Conservation (phyloP, 2,888 invertebrate species). For the Campoplex nolae region DNA sequence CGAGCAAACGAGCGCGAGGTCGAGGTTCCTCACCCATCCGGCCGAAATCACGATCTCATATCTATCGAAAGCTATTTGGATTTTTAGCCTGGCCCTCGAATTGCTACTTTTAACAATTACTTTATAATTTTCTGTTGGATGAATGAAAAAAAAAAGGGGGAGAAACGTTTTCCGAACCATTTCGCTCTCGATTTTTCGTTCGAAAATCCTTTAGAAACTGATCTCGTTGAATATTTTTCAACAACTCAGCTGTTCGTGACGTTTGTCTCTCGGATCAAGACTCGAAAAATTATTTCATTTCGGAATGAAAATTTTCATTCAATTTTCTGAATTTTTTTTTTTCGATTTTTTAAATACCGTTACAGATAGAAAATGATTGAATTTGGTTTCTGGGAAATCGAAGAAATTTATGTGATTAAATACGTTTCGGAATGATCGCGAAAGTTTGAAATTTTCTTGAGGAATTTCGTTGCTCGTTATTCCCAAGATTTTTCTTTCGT, state of each 20-base stretch:
- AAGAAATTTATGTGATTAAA: background rate
- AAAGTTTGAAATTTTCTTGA: background rate
- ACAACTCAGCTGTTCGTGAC: no score
- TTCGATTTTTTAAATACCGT: background rate
- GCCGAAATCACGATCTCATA: constrained; percentile 71
- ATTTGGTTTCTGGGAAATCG: background rate
- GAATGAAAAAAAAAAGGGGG: background rate
- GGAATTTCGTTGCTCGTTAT: constrained; percentile 42
- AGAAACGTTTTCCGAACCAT: background rate
- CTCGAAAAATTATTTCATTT: no score
- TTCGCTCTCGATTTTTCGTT: background rate
- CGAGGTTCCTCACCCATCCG: constrained; percentile 80
- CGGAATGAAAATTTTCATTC: no score
- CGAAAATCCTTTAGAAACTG: no score
- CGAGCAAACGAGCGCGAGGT: constrained; percentile 77
- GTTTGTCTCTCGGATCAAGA: no score
- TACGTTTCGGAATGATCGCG: background rate
- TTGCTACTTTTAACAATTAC: background rate
- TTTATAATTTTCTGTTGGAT: background rate
- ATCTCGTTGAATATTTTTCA: no score
- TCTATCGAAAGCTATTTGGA: constrained; percentile 66
- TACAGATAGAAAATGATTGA: background rate
- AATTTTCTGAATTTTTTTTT: background rate
- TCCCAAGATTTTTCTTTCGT: constrained; percentile 27
- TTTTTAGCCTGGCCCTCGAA: constrained; percentile 28